Evolutionary conservation across 2,797 vertebrate genomes (phyloP).

Genomic region (Platalea minor): DNA sequence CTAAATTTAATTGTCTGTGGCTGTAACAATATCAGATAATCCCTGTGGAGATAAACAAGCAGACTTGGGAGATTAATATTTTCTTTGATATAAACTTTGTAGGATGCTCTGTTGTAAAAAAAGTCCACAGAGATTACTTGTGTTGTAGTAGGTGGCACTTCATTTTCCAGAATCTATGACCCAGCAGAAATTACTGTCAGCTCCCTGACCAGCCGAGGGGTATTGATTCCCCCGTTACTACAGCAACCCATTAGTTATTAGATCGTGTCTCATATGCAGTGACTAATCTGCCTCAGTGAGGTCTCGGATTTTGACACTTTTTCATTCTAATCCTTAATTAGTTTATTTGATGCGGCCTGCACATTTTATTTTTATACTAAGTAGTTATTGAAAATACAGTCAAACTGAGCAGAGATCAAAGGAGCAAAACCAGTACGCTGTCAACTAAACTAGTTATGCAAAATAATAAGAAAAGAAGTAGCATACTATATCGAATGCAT

Average conservation of each 20-base stretch:
- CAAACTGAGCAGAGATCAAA: slow-evolving; percentile 62
- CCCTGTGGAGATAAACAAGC: slow-evolving; percentile 50
- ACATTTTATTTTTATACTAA: slow-evolving; percentile 75
- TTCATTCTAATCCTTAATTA: slow-evolving; percentile 80
- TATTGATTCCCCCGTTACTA: slow-evolving; percentile 79
- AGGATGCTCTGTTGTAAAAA: slow-evolving; percentile 61
- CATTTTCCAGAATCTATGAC: slow-evolving; percentile 76
- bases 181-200: slow-evolving; percentile 83
- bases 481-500: not conserved
- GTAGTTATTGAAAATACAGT: slow-evolving; percentile 67
- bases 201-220: slow-evolving; percentile 67
- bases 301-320: slow-evolving; percentile 75
- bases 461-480: not conserved
- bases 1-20: slow-evolving; percentile 42
- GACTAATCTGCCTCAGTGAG: slow-evolving; percentile 71
- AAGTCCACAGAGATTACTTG: slow-evolving; percentile 54
- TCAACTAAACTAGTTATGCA: slow-evolving; percentile 48
- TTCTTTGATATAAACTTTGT: slow-evolving; percentile 66
- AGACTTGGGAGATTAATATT: slow-evolving; percentile 41
- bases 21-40: slow-evolving; percentile 40
- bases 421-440: slow-evolving; percentile 45
- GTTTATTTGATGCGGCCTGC: slow-evolving; percentile 73
- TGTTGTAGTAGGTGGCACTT: slow-evolving; percentile 70
- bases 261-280: slow-evolving; percentile 59
- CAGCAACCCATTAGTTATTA: slow-evolving; percentile 78